Base-by-base conservation (phyloP, 1,140 invertebrate genomes). In the Lineus longissimus region DNA sequence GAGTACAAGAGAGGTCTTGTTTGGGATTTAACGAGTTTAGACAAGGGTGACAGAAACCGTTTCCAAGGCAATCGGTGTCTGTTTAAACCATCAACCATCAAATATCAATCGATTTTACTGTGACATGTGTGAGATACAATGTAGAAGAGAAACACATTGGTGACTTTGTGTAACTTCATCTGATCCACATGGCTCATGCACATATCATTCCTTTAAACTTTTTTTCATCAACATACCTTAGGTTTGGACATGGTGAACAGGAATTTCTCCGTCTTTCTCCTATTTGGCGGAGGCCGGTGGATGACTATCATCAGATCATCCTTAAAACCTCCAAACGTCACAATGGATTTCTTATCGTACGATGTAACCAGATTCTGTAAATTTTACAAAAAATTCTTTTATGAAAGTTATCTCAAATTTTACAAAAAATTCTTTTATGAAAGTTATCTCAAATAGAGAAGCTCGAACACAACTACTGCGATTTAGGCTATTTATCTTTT, bases 241-340 rank as follows among this genome's bases (percentile, higher is more conserved):
- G 91, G 91, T 85, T 96, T 95, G 70, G 90, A 90, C 78, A 96
- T 87, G 64, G 89, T 88, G 75, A 97, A 95, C 33, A 97, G 83
- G 62, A 96, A 86, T 82, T 95, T 94, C 74, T 95, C 91, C 54
- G 91, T 90, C 29, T 88, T 87, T 29, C 76, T 75, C 66, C 74
- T 74, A 45, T 76, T 75, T 68, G 71, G 73, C 56, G 71, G 74
- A 56, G 72, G 61, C 63, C 73, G 71, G 47, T 70, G 90, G 4
- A 95, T 91, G 17, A 97, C 90, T 64, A 97, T 86, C 93, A 97
- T 97, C 65, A 97, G 92, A 75, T 97, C 93, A 74, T 97, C 93
- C 79, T 93, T 89, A 72, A 93, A 90, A 9, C 94, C 94, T 19
- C 95, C 95, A 76, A 97, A 97, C 1, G 94, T 93, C 45, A 95